Evolutionary conservation across 2,888 invertebrate genomes (phyloP).

Genomic region (Ariolimax columbianus): DNA sequence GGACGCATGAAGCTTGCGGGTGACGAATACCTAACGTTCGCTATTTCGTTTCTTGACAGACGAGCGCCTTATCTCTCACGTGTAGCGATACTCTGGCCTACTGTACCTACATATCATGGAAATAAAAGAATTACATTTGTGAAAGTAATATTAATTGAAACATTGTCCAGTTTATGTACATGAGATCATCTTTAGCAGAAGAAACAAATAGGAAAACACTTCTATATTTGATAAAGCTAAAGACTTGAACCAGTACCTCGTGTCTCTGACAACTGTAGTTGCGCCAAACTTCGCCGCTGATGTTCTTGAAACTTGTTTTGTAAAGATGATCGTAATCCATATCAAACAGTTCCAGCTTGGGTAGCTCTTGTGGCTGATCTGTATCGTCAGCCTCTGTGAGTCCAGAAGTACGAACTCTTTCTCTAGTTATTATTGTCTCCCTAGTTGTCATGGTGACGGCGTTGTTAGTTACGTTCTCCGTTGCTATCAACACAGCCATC

Average conservation of each 20-base stretch:
- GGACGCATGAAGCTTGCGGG: too few relatives aligned
- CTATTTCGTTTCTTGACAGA: too few relatives aligned
- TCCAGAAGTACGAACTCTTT: neutral
- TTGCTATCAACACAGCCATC: neutral
- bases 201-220: too few relatives aligned
- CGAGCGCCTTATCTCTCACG: too few relatives aligned
- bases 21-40: too few relatives aligned
- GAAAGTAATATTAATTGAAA: too few relatives aligned
- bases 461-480: neutral
- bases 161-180: too few relatives aligned
- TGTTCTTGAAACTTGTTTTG: neutral
- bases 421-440: neutral
- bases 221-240: too few relatives aligned
- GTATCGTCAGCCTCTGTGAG: neutral
- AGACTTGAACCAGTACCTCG: slow-evolving; percentile 20
- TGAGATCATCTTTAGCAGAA: too few relatives aligned
- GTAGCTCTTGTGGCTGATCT: neutral
- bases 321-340: slow-evolving; percentile 1
- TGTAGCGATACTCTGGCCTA: too few relatives aligned
- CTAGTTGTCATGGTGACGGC: neutral
- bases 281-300: slow-evolving; percentile 14
- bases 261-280: slow-evolving; percentile 28
- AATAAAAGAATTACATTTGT: too few relatives aligned
- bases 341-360: neutral
- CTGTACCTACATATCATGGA: too few relatives aligned